Evolutionary conservation across 2,113 vertebrate genomes (phyloP), one percentile per base, ranked within the genome.

Genomic region (Phrynosoma blainvillii): DNA sequence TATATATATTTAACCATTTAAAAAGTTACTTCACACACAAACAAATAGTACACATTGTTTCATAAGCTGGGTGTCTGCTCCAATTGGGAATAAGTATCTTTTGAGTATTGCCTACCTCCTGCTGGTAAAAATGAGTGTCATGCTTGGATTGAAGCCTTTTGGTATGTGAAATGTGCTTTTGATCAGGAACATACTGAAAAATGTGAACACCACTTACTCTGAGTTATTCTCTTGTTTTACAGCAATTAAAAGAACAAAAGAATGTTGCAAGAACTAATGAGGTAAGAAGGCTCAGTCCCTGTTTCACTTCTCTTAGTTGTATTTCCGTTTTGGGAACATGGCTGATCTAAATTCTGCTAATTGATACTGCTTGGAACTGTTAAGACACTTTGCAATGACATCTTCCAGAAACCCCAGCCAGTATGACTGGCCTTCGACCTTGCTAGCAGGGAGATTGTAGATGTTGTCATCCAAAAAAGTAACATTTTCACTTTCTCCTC

Each of bases 161-260:
- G 70, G 30, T 13, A 9, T 54, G 59, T 62, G 10, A 73, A 73
- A 73, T 56, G 30, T 75, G 32, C 40, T 76, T 27, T 36, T 79
- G 47, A 21, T 47, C 36, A 66, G 40, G 59, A 47, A 16, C 18
- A 70, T 40, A 42, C 68, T 23, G n/a, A 14, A n/a, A 30, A 20
- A 23, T 1, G 68, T 79, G 47, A 56, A 32, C 14, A 27, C 2
- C 13, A 1, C 91, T 87, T 89, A 59, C 89, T 88, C 71, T 89
- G 42, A 8, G 18, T 6, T 12, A 66, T 71, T 73, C 42, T 91
- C 88, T 14, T 94, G 0, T 89, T 71, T 92, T 92, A 30, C 91
- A 99, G 99, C 99, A 99, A 99, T 95, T 99, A 87, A 99, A 99
- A 92, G 99, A 99, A 90, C 98, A 98, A 97, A 99, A 99, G 87